Evolutionary conservation across 2,113 vertebrate genomes (phyloP).

Genomic region (Prunella himalayana): DNA sequence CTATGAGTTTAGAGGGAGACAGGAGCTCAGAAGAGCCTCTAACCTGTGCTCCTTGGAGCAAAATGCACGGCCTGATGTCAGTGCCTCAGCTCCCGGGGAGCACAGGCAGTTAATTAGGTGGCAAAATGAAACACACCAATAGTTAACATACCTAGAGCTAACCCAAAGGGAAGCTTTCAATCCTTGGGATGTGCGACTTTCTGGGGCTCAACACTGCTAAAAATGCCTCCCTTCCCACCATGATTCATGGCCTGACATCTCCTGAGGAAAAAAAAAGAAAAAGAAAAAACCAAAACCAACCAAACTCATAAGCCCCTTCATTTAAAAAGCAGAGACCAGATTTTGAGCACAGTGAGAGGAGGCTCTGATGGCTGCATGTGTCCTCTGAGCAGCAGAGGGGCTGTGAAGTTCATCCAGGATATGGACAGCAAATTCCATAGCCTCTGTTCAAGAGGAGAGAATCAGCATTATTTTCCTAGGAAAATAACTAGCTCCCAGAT

Average conservation of each 20-base stretch:
- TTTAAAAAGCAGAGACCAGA: not conserved
- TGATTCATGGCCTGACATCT: slow-evolving; percentile 37
- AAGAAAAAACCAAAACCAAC: no score
- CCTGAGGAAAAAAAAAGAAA: not conserved
- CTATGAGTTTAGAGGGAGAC: not conserved
- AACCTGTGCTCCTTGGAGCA: not conserved
- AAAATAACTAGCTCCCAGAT: not conserved
- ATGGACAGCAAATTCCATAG: not conserved
- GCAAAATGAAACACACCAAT: not conserved
- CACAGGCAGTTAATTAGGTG: not conserved
- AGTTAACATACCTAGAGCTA: not conserved
- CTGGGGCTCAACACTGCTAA: not conserved
- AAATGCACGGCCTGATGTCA: not conserved
- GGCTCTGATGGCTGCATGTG: fast-evolving
- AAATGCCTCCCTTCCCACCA: slow-evolving; percentile 14
- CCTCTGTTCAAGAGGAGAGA: not conserved
- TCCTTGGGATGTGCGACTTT: not conserved
- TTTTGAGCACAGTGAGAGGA: not conserved
- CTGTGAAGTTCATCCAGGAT: not conserved
- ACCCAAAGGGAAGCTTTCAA: not conserved
- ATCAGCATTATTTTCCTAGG: not conserved
- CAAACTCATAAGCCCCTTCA: not conserved
- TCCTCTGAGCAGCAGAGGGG: not conserved
- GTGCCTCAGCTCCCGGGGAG: not conserved
- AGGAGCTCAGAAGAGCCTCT: not conserved